A percentile compares a stretch with the other conserved stretches of the same genome.
phyloP scores from a whole-genome alignment of 2,113 vertebrate genomes.

The Centropus unirufus region DNA sequence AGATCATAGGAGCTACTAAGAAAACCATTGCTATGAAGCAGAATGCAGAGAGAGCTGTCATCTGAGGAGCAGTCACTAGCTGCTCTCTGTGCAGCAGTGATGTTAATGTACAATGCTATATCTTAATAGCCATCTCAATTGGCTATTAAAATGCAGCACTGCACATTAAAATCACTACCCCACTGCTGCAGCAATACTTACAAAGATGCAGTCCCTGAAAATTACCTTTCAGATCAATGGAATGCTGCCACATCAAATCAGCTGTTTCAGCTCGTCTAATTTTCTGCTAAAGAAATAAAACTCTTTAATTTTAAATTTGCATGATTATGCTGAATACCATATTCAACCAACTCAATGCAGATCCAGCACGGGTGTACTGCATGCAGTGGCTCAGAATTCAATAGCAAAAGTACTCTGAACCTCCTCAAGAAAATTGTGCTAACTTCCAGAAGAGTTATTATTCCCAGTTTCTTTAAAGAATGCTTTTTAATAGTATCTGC shows the following conservation, averaged over 20 bases:
- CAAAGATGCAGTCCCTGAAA: constrained; percentile 29
- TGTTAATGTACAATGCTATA: constrained; percentile 30
- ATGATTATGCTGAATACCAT: background rate
- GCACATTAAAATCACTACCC: constrained; percentile 40
- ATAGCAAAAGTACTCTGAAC: background rate
- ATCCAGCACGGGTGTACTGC: background rate
- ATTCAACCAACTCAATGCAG: background rate
- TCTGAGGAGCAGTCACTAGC: background rate
- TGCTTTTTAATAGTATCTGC: background rate
- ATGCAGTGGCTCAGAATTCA: background rate
- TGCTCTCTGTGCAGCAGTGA: background rate
- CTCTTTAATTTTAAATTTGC: constrained; percentile 19
- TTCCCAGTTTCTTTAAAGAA: background rate
- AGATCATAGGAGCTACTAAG: background rate
- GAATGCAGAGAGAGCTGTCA: background rate
- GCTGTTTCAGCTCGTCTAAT: constrained; percentile 12
- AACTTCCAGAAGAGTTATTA: background rate
- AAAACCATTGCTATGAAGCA: background rate
- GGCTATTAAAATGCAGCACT: constrained; percentile 55
- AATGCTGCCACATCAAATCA: constrained; percentile 25
- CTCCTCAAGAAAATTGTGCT: background rate
- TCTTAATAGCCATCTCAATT: constrained; percentile 54
- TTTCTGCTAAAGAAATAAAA: constrained; percentile 34
- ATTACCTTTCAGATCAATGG: constrained; percentile 21
- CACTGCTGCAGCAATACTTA: constrained; percentile 11